A percentile compares a stretch with the other conserved stretches of the same genome.
phyloP scores from a whole-genome alignment of 2,113 vertebrate species.

The Lipotes vexillifer region DNA sequence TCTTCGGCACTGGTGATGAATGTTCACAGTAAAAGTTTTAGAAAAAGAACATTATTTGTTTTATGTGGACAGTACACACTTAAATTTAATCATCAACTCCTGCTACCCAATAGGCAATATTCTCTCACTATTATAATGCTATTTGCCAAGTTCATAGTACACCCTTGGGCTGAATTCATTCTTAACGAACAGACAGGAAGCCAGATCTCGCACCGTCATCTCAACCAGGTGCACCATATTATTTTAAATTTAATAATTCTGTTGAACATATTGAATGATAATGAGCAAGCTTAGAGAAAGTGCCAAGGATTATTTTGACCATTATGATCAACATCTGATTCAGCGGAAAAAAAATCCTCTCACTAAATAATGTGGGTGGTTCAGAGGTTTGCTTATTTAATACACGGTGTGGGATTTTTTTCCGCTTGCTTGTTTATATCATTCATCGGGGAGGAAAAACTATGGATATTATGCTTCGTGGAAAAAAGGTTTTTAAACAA shows the following conservation, averaged over 20 bases:
- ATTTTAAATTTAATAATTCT: conserved; percentile 75
- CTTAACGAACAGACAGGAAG: conserved; percentile 87
- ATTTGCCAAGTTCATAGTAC: conserved; percentile 86
- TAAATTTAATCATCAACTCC: conserved; percentile 91
- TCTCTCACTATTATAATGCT: conserved; percentile 84
- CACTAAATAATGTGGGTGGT: neutral
- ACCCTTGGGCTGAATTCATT: conserved; percentile 89
- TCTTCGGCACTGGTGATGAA: conserved; percentile 84
- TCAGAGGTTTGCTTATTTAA: conserved; percentile 18
- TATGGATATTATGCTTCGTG: neutral
- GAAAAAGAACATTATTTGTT: conserved; percentile 79
- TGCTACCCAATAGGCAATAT: conserved; percentile 84
- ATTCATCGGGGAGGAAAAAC: neutral
- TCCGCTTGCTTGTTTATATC: neutral
- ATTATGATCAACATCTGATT: conserved; percentile 63
- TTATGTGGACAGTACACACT: conserved; percentile 85
- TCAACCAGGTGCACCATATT: conserved; percentile 67
- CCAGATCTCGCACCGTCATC: conserved; percentile 73
- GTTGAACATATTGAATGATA: conserved; percentile 67
- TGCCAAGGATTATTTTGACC: conserved; percentile 58
- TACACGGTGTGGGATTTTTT: fast-evolving
- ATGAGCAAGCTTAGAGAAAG: conserved; percentile 63
- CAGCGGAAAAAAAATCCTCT: neutral
- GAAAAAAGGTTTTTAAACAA: conserved; percentile 6
- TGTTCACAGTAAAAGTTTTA: conserved; percentile 82